Percentiles rank a stretch among this genome's conserved stretches.
Evolutionary conservation across 1,140 invertebrate species (phyloP).

Genomic region (Heliothis subflexa): DNA sequence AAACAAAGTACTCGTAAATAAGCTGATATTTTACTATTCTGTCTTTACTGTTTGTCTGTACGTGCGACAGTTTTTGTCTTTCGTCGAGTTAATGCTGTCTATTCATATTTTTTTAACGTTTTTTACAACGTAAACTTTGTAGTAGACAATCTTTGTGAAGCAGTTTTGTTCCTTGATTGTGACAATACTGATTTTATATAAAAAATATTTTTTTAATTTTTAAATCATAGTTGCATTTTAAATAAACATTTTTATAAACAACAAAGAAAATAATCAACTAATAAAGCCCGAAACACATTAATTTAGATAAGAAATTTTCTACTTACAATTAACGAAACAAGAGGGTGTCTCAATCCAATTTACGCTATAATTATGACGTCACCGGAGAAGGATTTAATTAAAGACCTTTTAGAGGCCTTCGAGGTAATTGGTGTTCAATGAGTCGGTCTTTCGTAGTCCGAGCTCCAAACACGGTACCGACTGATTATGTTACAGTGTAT

Average conservation of each 20-base stretch:
- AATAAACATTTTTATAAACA: not conserved
- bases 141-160: too few relatives aligned
- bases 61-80: conserved; percentile 6
- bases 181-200: too few relatives aligned
- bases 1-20: conserved; percentile 59
- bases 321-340: conserved; percentile 82
- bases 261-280: conserved; percentile 32
- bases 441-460: conserved; percentile 78
- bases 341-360: conserved; percentile 82
- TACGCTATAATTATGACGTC: conserved; percentile 84
- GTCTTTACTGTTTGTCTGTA: conserved; percentile 38
- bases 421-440: conserved; percentile 85
- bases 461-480: conserved; percentile 71
- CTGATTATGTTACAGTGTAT: conserved; percentile 70
- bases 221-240: not conserved
- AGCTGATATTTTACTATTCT: conserved; percentile 53
- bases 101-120: conserved; percentile 11
- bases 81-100: conserved; percentile 14
- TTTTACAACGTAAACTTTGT: too few relatives aligned
- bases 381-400: conserved; percentile 86
- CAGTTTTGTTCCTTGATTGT: too few relatives aligned
- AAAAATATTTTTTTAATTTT: not conserved
- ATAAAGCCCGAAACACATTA: conserved; percentile 65
- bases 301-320: conserved; percentile 76
- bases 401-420: conserved; percentile 82